Evolutionary conservation across 1,140 invertebrate species (phyloP).

Genomic region (Trichonephila clavipes): DNA sequence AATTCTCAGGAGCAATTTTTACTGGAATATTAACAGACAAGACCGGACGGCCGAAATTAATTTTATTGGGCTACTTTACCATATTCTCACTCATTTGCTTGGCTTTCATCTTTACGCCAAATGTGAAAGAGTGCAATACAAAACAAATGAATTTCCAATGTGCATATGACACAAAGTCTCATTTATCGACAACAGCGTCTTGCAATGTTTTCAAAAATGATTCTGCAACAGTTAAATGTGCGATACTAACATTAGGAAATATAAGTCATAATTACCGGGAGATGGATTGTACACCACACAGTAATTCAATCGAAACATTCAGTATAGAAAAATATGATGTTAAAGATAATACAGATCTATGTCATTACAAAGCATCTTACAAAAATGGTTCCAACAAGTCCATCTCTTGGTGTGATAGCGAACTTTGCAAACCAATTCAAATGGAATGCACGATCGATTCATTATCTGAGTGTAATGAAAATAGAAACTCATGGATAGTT

Average conservation of each 20-base stretch:
- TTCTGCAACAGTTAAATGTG: neutral
- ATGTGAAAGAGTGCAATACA: neutral
- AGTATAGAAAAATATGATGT: neutral
- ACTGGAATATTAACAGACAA: slow-evolving; percentile 17
- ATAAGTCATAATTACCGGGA: neutral
- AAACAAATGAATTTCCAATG: no score
- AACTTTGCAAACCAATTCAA: neutral
- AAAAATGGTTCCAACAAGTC: neutral
- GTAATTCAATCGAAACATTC: neutral
- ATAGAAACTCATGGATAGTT: neutral
- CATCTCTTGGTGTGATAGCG: neutral
- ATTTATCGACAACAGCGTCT: neutral
- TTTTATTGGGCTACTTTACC: neutral
- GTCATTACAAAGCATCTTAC: neutral
- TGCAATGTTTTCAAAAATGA: neutral
- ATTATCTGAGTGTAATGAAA: neutral
- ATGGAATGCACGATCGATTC: neutral
- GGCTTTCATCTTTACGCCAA: neutral
- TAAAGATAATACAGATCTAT: neutral
- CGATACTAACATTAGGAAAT: neutral
- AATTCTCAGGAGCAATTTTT: neutral
- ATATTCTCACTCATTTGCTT: neutral
- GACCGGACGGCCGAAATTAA: slow-evolving; percentile 3
- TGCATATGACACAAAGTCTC: no score
- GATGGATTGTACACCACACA: no score